Percentiles rank a stretch among this genome's conserved stretches.
These are phyloP conservation scores for Exaiptasia diaphana DNA, from an alignment of 64 coral and sea anemone genomes.

Conservation along the genomic window DNA sequence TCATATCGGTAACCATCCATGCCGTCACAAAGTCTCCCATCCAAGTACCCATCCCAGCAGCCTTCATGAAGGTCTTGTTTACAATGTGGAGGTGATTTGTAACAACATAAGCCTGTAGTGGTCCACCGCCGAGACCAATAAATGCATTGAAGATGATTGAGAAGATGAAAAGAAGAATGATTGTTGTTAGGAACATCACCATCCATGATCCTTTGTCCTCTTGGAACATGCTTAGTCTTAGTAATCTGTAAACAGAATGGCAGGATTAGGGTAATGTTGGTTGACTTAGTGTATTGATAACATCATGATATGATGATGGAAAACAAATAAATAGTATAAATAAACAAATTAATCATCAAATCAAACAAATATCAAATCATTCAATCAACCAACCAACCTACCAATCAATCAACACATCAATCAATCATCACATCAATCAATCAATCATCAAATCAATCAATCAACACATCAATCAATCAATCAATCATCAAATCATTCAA, in stretches of 20 bases:
- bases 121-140: constrained; percentile 39
- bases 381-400: no score
- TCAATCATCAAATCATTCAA: no score
- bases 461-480: no score
- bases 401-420: no score
- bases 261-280: no score
- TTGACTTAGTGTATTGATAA: no score
- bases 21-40: constrained; percentile 98
- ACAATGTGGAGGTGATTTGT: constrained; percentile 62
- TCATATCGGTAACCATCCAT: constrained; percentile 99
- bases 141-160: constrained; percentile 94
- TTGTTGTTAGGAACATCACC: constrained; percentile 88
- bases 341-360: no score
- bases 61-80: constrained; percentile 97
- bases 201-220: constrained; percentile 87
- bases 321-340: no score
- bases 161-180: constrained; percentile 82
- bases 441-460: no score
- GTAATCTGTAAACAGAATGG: neutral
- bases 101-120: constrained; percentile 54
- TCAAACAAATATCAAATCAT: no score
- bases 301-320: no score
- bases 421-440: no score
- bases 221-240: constrained; percentile 82
- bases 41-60: constrained; percentile 89